Percentiles rank a stretch among this genome's conserved stretches.
Evolutionary conservation across 2,888 invertebrate species (phyloP).

Genomic region (Epicampocera succincta): DNA sequence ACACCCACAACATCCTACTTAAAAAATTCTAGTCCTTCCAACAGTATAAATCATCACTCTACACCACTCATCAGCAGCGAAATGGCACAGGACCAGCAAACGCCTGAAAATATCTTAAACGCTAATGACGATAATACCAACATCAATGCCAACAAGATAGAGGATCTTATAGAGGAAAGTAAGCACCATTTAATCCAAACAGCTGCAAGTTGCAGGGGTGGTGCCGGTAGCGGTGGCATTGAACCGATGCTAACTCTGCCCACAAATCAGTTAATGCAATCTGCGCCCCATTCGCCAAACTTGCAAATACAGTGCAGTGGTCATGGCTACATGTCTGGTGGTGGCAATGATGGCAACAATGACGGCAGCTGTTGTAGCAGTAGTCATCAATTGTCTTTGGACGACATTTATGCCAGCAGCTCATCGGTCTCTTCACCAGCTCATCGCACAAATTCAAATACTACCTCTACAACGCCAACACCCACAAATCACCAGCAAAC

Average conservation of each 20-base stretch:
- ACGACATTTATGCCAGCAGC: conserved; percentile 67
- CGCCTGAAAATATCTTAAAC: conserved; percentile 73
- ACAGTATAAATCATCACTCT: conserved; percentile 73
- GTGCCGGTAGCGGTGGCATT: conserved; percentile 74
- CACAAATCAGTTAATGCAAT: conserved; percentile 76
- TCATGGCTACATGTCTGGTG: conserved; percentile 68
- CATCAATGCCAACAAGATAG: conserved; percentile 83
- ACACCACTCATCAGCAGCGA: conserved; percentile 80
- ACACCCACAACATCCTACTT: conserved; percentile 80
- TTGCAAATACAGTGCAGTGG: conserved; percentile 71
- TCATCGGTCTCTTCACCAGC: conserved; percentile 61
- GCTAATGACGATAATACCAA: conserved; percentile 84
- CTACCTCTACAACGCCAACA: conserved; percentile 57
- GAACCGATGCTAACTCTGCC: conserved; percentile 85
- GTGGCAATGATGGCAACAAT: conserved; percentile 69
- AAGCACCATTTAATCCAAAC: conserved; percentile 84
- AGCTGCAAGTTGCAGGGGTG: not conserved
- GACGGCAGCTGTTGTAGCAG: conserved; percentile 68
- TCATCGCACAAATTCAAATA: conserved; percentile 45
- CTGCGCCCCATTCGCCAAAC: conserved; percentile 82
- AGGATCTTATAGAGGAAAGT: conserved; percentile 85
- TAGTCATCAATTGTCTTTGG: conserved; percentile 62
- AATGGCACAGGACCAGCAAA: conserved; percentile 77
- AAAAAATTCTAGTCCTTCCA: conserved; percentile 78
- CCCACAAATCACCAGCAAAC: conserved; percentile 58